These are phyloP conservation scores for Etheostoma cragini DNA, from an alignment of 2,113 vertebrate species.

Conservation along the genomic window DNA sequence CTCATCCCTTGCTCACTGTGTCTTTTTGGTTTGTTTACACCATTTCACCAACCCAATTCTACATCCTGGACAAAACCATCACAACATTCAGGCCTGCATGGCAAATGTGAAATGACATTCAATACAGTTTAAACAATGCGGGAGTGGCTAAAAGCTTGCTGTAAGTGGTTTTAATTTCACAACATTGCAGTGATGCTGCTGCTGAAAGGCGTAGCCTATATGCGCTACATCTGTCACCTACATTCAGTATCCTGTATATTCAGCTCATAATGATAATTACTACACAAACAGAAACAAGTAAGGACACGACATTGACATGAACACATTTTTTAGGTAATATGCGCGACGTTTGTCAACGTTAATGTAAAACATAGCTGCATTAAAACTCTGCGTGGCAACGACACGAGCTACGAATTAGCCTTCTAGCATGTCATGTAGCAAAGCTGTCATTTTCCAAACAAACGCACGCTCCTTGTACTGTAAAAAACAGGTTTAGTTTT, in stretches of 20 bases:
- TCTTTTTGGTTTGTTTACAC: constrained; percentile 30
- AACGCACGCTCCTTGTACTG: neutral
- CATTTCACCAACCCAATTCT: neutral
- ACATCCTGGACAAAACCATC: neutral
- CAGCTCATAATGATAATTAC: neutral
- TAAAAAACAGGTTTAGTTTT: constrained; percentile 11
- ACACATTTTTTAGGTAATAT: too few relatives aligned
- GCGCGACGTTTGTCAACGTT: neutral
- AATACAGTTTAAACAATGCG: neutral
- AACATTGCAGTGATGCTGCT: constrained; percentile 36
- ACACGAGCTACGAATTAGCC: neutral
- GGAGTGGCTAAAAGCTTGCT: neutral
- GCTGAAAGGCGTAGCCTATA: constrained; percentile 40
- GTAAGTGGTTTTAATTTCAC: constrained; percentile 21
- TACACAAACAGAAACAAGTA: fast-evolving
- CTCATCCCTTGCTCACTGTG: constrained; percentile 5
- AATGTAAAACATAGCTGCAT: constrained; percentile 8
- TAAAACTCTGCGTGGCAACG: neutral
- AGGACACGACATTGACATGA: neutral
- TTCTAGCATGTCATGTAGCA: neutral
- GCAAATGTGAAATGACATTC: neutral
- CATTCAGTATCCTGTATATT: neutral
- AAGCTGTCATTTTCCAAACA: neutral
- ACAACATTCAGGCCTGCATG: neutral
- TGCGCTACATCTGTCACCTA: neutral